Conservation (phyloP, 2,888 invertebrate species). For the Epinotia demarniana region DNA sequence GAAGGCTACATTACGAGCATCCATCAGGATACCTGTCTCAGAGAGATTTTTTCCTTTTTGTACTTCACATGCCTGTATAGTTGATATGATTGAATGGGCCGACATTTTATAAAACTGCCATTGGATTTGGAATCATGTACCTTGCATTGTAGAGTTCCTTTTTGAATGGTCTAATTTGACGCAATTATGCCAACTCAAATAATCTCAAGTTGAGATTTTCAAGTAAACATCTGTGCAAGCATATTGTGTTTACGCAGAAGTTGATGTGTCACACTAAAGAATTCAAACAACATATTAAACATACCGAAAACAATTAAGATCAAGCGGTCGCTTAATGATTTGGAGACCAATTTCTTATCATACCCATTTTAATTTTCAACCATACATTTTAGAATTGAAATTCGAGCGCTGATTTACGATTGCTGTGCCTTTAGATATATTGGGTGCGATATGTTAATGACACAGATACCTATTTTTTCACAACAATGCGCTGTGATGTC, state of each 20-base stretch:
- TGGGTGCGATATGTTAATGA: constrained; percentile 19
- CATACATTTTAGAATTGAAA: not conserved
- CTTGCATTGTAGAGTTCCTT: too few relatives aligned
- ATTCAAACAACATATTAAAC: not conserved
- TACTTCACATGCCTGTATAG: too few relatives aligned
- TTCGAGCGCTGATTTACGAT: not conserved
- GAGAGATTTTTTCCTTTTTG: too few relatives aligned
- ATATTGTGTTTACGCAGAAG: not conserved
- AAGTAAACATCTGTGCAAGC: too few relatives aligned
- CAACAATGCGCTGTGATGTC: constrained; percentile 13
- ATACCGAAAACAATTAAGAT: constrained; percentile 25
- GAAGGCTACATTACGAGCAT: too few relatives aligned
- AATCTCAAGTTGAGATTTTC: too few relatives aligned
- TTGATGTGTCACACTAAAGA: not conserved
- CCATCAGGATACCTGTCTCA: too few relatives aligned
- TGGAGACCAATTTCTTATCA: not conserved
- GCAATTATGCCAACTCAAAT: too few relatives aligned
- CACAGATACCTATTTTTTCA: constrained; percentile 24
- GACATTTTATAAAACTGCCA: too few relatives aligned
- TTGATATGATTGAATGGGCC: too few relatives aligned
- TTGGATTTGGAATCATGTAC: too few relatives aligned
- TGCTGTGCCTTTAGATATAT: not conserved
- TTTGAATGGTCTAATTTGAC: too few relatives aligned
- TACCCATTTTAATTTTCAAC: not conserved
- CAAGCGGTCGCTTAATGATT: not conserved